Base-by-base conservation (phyloP, 2,113 vertebrate genomes). In the Pan paniscus region DNA sequence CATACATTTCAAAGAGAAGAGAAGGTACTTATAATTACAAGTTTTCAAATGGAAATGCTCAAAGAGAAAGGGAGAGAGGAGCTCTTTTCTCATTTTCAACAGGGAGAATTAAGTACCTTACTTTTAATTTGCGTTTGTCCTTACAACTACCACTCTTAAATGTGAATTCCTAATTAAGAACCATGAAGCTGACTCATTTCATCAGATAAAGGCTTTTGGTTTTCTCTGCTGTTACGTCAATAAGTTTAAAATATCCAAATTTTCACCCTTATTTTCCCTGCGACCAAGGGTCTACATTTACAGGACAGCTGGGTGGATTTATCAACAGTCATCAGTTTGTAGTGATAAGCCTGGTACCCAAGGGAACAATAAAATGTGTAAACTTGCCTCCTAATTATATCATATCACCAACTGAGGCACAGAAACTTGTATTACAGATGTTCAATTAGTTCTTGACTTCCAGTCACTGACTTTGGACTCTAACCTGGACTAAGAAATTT, bases 121-220 rank as follows among this genome's bases (percentile, higher is more conserved):
- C 61, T 93, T 97, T 85, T 61, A 89, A 90, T 89, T 82, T 85
- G 38, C 73, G 73, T 83, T 85, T 94, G 22, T 75, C 78, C 16
- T 88, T 67, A 50, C 1, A 84, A 52, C 8, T 46, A 70, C 23
- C 5, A 22, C 16, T 52, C 72, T 57, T 94, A 85, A 78, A 12
- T 48, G 16, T 59, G 38, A 81, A 43, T 89, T 95, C 50, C 76
- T 67, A 94, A 70, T 59, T 75, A 82, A 89, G 25, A 94, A 25
- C 38, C 38, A 52, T 83, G 61, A 92, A 80, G 61, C 32, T 10
- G 46, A 76, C 6, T 43, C 48, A 68, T 18, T 32, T 64, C 11
- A 55, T 82, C 59, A 78, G 43, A 38, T 73, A 89, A 86, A 92
- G 11, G 18, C 16, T 76, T 75, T 70, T 11, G 40, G 8, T 43